Evolutionary conservation across 2,888 invertebrate genomes (phyloP).

Genomic region (Epiblema foenella): DNA sequence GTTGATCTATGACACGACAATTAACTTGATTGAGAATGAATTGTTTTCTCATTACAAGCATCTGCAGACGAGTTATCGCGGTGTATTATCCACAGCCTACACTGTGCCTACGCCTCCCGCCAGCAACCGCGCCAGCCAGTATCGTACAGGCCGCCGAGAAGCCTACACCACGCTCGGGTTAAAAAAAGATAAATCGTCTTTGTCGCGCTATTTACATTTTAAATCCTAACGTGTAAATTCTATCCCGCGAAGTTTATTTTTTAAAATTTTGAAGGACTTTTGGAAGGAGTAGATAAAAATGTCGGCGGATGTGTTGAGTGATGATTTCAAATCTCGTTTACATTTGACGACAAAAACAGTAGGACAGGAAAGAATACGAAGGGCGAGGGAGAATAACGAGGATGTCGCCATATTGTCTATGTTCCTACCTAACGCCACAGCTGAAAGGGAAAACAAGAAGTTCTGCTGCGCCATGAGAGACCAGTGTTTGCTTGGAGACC

Average conservation of each 20-base stretch:
- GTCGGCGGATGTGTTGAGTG: slow-evolving; percentile 92
- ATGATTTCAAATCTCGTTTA: slow-evolving; percentile 89
- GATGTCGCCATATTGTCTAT: slow-evolving; percentile 94
- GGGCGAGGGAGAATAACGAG: slow-evolving; percentile 93
- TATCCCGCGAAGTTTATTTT: slow-evolving; percentile 38
- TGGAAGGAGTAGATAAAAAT: slow-evolving; percentile 67
- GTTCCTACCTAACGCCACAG: slow-evolving; percentile 89
- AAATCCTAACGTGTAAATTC: slow-evolving; percentile 30
- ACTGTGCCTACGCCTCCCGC: slow-evolving; percentile 58
- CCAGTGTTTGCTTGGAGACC: slow-evolving; percentile 91
- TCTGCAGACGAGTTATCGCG: slow-evolving; percentile 35
- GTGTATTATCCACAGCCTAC: slow-evolving; percentile 72
- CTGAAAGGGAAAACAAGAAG: slow-evolving; percentile 88
- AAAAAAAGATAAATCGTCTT: slow-evolving; percentile 51
- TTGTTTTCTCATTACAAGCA: slow-evolving; percentile 51
- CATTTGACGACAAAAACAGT: slow-evolving; percentile 91
- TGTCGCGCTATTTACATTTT: slow-evolving; percentile 57
- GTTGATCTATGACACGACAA: slow-evolving; percentile 20
- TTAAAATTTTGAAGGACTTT: slow-evolving; percentile 39
- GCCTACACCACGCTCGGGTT: slow-evolving; percentile 63
- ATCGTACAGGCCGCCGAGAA: slow-evolving; percentile 75
- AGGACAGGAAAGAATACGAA: slow-evolving; percentile 92
- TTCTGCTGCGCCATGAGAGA: slow-evolving; percentile 91
- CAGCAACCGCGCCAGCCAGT: slow-evolving; percentile 61
- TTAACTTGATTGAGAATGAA: slow-evolving; percentile 45